Conservation (phyloP, 2,888 invertebrate species). For the Panorpa germanica region DNA sequence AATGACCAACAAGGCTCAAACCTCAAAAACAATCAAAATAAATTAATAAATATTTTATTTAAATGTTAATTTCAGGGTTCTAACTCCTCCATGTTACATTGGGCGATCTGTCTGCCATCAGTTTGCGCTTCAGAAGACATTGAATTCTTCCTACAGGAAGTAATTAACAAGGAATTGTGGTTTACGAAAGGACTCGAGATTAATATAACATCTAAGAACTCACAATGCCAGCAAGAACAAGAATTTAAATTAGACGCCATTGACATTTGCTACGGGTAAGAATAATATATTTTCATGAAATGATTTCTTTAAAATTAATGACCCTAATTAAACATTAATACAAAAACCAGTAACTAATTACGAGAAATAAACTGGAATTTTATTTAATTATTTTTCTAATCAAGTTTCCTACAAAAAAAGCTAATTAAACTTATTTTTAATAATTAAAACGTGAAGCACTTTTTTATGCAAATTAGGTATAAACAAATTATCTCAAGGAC, state of each 20-base stretch:
- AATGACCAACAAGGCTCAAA: conserved; percentile 2
- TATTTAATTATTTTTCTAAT: too few species aligned
- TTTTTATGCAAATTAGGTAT: too few species aligned
- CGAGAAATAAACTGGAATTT: too few species aligned
- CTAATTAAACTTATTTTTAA: too few species aligned
- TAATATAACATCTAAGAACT: conserved; percentile 13
- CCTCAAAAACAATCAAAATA: conserved; percentile 5
- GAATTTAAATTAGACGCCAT: conserved; percentile 21
- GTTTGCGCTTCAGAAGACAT: conserved; percentile 33
- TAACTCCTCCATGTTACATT: conserved; percentile 24
- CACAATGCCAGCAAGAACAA: conserved; percentile 21
- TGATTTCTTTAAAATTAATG: too few species aligned
- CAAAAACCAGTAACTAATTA: too few species aligned
- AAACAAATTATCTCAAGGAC: too few species aligned
- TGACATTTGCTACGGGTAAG: conserved; percentile 25
- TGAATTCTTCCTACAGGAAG: conserved; percentile 25
- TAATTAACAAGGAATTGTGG: too few species aligned
- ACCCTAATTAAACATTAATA: too few species aligned
- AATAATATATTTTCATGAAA: conserved; percentile 5
- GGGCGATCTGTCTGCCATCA: conserved; percentile 44
- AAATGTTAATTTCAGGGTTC: not conserved
- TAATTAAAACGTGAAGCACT: too few species aligned
- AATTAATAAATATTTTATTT: conserved; percentile 4
- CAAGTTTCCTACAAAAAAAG: too few species aligned
- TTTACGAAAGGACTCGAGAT: too few species aligned